Base-by-base conservation (phyloP, 1,140 invertebrate genomes). In the Drosophila sp. region DNA sequence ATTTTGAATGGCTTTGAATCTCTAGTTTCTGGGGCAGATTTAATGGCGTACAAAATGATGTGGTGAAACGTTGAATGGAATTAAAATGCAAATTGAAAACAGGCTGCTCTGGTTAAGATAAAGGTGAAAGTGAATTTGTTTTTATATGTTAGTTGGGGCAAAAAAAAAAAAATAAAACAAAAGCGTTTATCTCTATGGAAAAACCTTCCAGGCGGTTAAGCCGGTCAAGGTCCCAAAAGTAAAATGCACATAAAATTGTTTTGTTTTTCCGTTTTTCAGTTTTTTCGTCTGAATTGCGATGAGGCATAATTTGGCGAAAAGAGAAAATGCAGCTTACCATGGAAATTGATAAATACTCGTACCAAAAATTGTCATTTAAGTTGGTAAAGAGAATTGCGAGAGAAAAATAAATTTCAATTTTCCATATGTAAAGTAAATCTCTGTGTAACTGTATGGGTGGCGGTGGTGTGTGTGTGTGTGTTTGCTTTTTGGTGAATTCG, bases 371-470 rank as follows among this genome's bases (percentile, higher is more conserved):
- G 1, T 10, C n/a, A 41, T 41, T 41, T 41, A 41, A 41, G 40
- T 11, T n/a, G 40, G 40, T 4, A 41, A 41, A 41, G 3, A 30
- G 40, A 41, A 41, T 41, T 41, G 40, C 40, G n/a, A 41, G 44
- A 8, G 6, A 50, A 75, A 70, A 67, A 80, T 80, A 61, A 64
- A 80, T 80, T 67, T 57, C 25, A 67, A 76, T 47, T 80, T 62
- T 70, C 54, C 41, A 58, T 70, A 66, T 66, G 62, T 70, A 70
- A 27, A 25, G 44, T 47, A 47, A 47, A 47, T 47, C 44, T 47
- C 3, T 38, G 5, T 35, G 5, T 35, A 17, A 17, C 1, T 17
- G 17, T 47, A 23, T 25, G 44, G 2, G 1, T 50, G 17, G 17
- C 17, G 17, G 17, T 25, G 8, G 44, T 50, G 23, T 50, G 27